phyloP scores from a whole-genome alignment of 2,797 vertebrate species.

The Thripadectes ignobilis region DNA sequence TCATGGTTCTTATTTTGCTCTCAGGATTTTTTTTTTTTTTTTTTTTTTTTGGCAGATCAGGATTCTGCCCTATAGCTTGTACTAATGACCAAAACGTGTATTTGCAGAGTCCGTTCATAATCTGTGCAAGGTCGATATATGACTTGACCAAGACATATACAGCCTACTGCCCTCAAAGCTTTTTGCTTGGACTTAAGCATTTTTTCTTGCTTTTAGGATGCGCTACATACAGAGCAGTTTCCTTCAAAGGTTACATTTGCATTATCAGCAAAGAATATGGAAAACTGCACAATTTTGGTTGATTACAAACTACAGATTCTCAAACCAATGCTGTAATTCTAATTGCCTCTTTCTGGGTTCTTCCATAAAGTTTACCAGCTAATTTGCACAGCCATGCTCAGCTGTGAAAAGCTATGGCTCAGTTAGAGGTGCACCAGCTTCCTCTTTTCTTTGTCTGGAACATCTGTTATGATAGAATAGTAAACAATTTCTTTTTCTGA shows the following conservation, averaged over 20 bases:
- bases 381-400: slow-evolving; percentile 77
- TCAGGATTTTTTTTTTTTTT: background rate
- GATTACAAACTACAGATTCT: slow-evolving; percentile 76
- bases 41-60: too few species aligned
- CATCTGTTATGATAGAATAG: slow-evolving; percentile 82
- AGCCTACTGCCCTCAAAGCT: background rate
- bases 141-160: background rate
- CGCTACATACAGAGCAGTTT: slow-evolving; percentile 60
- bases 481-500: slow-evolving; percentile 77
- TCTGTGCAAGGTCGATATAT: background rate
- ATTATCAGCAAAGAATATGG: slow-evolving; percentile 79
- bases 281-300: slow-evolving; percentile 81
- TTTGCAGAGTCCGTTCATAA: background rate
- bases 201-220: slow-evolving; percentile 61
- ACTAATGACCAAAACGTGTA: background rate
- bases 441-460: slow-evolving; percentile 78
- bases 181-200: background rate
- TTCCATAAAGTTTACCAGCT: slow-evolving; percentile 76
- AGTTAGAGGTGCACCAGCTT: slow-evolving; percentile 73
- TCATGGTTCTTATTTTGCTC: background rate
- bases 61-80: background rate
- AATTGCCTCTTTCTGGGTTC: slow-evolving; percentile 72
- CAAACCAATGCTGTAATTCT: slow-evolving; percentile 73
- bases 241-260: slow-evolving; percentile 77
- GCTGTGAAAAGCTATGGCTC: slow-evolving; percentile 71